Base-by-base conservation (phyloP, 2,888 invertebrate genomes). In the Chrysolina haemoptera region DNA sequence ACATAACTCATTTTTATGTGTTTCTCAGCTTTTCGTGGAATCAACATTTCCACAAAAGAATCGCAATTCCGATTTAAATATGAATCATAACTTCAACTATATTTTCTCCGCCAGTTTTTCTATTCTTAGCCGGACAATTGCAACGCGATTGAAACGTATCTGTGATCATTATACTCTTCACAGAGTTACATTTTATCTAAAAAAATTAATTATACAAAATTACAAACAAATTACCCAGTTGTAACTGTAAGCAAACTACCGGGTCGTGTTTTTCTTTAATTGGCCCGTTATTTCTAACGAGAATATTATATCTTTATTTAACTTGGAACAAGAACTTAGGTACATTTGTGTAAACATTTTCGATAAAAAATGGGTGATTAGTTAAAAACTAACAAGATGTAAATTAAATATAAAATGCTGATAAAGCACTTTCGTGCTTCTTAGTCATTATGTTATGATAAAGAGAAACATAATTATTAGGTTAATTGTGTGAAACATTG, bases 321-420 rank as follows among this genome's bases (percentile, higher is more conserved):
- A 59, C 59, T 59, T 65, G 43, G 11, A 65, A 46, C 27, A 46
- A 65, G 10, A 27, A 48, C n/a, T 46, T 48, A 12, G 46, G 12
- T 22, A 65, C 43, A 22, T 43, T 65, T 22, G 22, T 41, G 48
- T 46, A 65, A 43, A 65, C 43, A 65, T 48, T 50, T 66, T 22
- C 43, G 22, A 66, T 66, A 27, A 67, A 59, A 67, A 53, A 67
- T 40, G 16, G 53, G 27, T 18, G 50, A 66, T 66, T 66, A 67
- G 53, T 66, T 1, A 8, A 53, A 5, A 41, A 27, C 35, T 66
- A 66, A 66, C 66, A 75, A 76, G 62, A 73, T 78, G 70, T 79
- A 73, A 78, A 67, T 70, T 71, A 73, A 75, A 70, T 76, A 48
- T 63, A 76, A 78, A 80, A 66, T 46, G 74, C 70, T 70, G 74